Evolutionary conservation across 2,113 vertebrate genomes (phyloP).

Genomic region (Corvus hawaiiensis): DNA sequence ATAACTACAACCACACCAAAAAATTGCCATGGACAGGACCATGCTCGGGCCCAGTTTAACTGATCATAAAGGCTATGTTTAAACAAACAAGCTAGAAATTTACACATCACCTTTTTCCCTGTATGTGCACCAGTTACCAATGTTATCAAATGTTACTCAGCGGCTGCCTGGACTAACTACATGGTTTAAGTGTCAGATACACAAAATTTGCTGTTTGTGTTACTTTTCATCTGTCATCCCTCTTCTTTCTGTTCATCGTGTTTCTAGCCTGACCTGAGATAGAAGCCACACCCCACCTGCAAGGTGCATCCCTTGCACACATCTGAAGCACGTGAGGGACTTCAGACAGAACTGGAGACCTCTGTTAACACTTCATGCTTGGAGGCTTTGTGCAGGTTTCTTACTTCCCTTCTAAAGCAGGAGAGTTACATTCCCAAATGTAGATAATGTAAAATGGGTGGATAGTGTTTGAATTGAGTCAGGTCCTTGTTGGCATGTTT

Average conservation of each 20-base stretch:
- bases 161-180: neutral
- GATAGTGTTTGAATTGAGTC: neutral
- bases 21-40: neutral
- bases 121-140: accelerated
- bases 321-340: neutral
- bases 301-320: neutral
- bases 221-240: neutral
- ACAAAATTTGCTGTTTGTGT: neutral
- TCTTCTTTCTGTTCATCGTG: neutral
- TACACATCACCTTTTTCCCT: neutral
- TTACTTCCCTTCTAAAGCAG: neutral
- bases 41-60: neutral
- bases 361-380: neutral
- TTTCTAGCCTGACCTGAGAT: neutral
- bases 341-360: neutral
- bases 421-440: neutral
- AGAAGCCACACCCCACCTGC: neutral
- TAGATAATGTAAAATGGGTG: neutral
- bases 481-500: neutral
- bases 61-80: neutral
- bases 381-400: neutral
- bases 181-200: neutral
- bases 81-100: neutral
- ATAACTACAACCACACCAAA: neutral
- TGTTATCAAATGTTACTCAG: neutral